Percentiles rank a stretch among this genome's conserved stretches.
These are phyloP conservation scores for Paramisgurnus dabryanus DNA, from an alignment of 2,113 vertebrate species.

Conservation along the genomic window DNA sequence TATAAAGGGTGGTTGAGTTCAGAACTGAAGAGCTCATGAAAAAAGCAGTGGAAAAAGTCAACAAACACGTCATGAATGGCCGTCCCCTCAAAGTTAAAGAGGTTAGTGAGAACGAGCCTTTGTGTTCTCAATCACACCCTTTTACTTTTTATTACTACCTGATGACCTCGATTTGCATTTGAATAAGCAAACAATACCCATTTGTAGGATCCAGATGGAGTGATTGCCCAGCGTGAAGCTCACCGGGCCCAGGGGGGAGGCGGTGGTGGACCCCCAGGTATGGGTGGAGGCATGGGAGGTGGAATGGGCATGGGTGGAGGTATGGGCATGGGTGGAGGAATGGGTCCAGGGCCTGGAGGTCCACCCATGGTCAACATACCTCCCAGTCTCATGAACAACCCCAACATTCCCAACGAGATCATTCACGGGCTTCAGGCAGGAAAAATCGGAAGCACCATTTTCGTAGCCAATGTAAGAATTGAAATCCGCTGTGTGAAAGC, in stretches of 20 bases:
- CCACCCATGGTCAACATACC: constrained; percentile 87
- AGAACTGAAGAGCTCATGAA: constrained; percentile 98
- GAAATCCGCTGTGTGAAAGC: not conserved
- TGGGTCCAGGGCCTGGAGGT: constrained; percentile 75
- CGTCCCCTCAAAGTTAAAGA: constrained; percentile 96
- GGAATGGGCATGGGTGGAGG: constrained; percentile 56
- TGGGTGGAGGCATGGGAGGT: constrained; percentile 65
- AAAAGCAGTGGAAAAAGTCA: constrained; percentile 94
- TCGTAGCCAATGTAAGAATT: constrained; percentile 92
- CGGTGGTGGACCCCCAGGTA: constrained; percentile 70
- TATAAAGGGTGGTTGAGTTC: constrained; percentile 91
- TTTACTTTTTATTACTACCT: no score
- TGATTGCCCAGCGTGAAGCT: constrained; percentile 91
- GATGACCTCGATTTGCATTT: not conserved
- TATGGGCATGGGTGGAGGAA: constrained; percentile 53
- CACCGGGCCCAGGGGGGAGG: constrained; percentile 76
- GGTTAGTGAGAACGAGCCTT: constrained; percentile 65
- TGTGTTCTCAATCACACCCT: no score
- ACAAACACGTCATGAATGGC: constrained; percentile 94
- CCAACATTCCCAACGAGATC: constrained; percentile 95
- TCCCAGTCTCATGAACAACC: constrained; percentile 93
- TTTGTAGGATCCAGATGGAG: constrained; percentile 88
- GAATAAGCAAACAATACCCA: not conserved
- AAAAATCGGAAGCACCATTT: constrained; percentile 92
- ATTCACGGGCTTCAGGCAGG: constrained; percentile 95